phyloP scores from a whole-genome alignment of 2,888 invertebrate genomes.

The Platypus cylindrus region DNA sequence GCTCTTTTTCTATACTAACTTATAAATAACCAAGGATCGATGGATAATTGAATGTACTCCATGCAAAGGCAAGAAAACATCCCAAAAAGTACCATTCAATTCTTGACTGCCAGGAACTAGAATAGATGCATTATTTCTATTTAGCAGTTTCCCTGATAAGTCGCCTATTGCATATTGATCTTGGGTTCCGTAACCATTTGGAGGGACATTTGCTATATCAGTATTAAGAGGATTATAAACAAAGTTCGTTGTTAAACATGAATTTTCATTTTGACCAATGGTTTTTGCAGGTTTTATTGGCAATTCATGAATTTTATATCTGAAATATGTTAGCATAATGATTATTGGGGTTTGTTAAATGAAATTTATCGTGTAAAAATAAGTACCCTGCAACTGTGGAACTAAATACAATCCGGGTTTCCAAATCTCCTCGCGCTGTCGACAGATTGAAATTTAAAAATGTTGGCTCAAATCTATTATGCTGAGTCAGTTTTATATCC shows the following conservation, averaged over 20 bases:
- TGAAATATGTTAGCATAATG: constrained; percentile 4
- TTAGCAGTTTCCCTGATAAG: constrained; percentile 72
- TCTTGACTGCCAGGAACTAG: constrained; percentile 60
- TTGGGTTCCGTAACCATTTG: constrained; percentile 68
- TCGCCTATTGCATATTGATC: constrained; percentile 88
- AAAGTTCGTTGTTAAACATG: constrained; percentile 58
- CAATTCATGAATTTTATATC: constrained; percentile 58
- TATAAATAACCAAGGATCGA: constrained; percentile 65
- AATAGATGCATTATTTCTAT: constrained; percentile 55
- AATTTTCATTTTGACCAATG: constrained; percentile 34
- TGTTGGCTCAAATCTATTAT: constrained; percentile 74
- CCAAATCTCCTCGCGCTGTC: constrained; percentile 51
- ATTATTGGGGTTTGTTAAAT: no score
- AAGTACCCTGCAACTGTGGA: constrained; percentile 55
- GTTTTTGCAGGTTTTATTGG: constrained; percentile 48
- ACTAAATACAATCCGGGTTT: constrained; percentile 59
- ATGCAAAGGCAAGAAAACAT: constrained; percentile 71
- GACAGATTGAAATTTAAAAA: constrained; percentile 60
- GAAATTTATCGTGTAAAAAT: constrained; percentile 1
- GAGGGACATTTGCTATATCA: constrained; percentile 46
- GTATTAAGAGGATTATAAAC: constrained; percentile 64
- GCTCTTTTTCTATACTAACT: constrained; percentile 36
- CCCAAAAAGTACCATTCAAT: constrained; percentile 66
- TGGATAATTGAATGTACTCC: constrained; percentile 70
- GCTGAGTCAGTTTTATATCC: constrained; percentile 61